Evolutionary conservation across 2,888 invertebrate genomes (phyloP).

Genomic region (Anticlea derivata): DNA sequence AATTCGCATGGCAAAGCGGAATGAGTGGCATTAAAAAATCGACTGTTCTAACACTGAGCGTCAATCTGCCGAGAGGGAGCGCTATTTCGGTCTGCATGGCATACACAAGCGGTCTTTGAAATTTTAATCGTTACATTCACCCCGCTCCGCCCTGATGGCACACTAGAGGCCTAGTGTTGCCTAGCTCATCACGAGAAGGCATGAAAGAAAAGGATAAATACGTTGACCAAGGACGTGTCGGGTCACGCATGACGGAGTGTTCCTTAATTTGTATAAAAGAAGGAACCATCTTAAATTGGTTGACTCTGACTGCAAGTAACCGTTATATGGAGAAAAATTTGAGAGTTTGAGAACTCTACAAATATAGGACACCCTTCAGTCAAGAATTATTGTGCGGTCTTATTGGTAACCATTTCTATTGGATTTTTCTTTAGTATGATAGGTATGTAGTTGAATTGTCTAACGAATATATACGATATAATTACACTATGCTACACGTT

Average conservation of each 20-base stretch:
- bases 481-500: too few relatives aligned
- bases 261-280: too few relatives aligned
- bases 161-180: slow-evolving; percentile 62
- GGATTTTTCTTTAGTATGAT: neutral
- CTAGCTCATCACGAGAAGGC: slow-evolving; percentile 53
- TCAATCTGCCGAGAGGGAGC: slow-evolving; percentile 69
- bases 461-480: too few relatives aligned
- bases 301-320: too few relatives aligned
- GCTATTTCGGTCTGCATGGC: slow-evolving; percentile 75
- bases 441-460: too few relatives aligned
- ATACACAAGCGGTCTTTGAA: slow-evolving; percentile 77
- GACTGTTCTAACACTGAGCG: slow-evolving; percentile 56
- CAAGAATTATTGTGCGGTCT: neutral
- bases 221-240: slow-evolving; percentile 4
- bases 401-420: neutral
- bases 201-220: slow-evolving; percentile 47
- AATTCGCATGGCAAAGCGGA: slow-evolving; percentile 46
- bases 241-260: neutral
- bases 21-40: slow-evolving; percentile 42
- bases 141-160: slow-evolving; percentile 74
- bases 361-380: too few relatives aligned
- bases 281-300: too few relatives aligned
- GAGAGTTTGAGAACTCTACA: too few relatives aligned
- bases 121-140: slow-evolving; percentile 83
- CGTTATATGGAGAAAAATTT: too few relatives aligned